Evolutionary conservation across 2,113 vertebrate genomes (phyloP).

Genomic region (Mus pahari): DNA sequence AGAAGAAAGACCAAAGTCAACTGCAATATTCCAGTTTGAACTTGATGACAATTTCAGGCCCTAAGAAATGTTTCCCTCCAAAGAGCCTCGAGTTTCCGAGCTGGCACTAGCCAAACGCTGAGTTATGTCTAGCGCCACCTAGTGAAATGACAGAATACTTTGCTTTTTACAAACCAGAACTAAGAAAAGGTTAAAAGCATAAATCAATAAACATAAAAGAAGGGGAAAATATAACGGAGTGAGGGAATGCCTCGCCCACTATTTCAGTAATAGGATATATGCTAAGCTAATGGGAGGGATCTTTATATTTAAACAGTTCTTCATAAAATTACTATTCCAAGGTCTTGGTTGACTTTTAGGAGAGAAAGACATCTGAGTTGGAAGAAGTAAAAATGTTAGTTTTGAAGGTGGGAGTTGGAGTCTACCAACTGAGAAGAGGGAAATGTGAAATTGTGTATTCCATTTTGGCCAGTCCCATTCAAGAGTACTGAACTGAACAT

Average conservation of each 20-base stretch:
- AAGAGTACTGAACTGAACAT: background rate
- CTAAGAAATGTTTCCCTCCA: constrained; percentile 41
- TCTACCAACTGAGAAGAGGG: background rate
- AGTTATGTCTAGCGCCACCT: constrained; percentile 80
- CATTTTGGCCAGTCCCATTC: background rate
- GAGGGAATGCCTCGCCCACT: background rate
- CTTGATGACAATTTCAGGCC: constrained; percentile 52
- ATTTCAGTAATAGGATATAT: background rate
- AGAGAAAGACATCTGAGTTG: background rate
- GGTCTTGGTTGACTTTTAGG: background rate
- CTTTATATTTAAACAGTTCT: background rate
- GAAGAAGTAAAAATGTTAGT: background rate
- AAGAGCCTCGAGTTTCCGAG: constrained; percentile 2
- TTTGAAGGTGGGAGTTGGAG: background rate
- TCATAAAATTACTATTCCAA: background rate
- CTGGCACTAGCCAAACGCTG: background rate
- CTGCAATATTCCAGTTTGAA: background rate
- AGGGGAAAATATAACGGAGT: background rate
- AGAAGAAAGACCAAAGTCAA: constrained; percentile 29
- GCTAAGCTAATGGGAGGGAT: background rate
- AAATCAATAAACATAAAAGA: background rate
- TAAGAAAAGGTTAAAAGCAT: constrained; percentile 47
- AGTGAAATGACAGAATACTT: constrained; percentile 65
- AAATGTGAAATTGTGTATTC: no score
- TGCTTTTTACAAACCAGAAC: constrained; percentile 8